Conservation (phyloP, 1,140 invertebrate species). For the Rhagoletis zephyria region DNA sequence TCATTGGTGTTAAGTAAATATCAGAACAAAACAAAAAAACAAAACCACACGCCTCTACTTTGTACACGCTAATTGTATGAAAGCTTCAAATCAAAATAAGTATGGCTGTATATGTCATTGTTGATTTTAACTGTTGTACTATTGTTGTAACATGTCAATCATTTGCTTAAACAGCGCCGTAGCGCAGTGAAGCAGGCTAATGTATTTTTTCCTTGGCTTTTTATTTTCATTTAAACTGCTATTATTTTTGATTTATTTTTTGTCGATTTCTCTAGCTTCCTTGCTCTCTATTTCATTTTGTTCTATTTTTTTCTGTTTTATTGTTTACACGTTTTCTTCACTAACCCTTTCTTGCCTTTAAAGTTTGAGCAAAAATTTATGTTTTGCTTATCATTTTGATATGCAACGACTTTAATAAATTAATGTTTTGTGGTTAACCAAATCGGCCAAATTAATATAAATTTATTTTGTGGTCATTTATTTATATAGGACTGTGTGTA, state of each 20-base stretch:
- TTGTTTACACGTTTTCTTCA: background rate
- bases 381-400: background rate
- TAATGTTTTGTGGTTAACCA: background rate
- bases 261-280: background rate
- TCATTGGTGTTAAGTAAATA: constrained; percentile 83
- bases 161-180: background rate
- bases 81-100: constrained; percentile 17
- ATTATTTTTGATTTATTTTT: background rate
- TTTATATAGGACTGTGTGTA: background rate
- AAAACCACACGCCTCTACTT: background rate
- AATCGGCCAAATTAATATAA: constrained; percentile 17
- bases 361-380: background rate
- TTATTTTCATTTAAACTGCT: background rate
- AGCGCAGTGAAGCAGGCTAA: background rate
- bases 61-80: background rate
- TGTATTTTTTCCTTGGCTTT: background rate
- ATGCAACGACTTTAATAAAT: constrained; percentile 4
- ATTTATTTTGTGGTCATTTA: background rate
- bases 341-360: background rate
- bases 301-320: background rate
- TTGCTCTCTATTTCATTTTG: background rate
- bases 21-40: constrained; percentile 29
- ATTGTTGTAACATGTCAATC: constrained; percentile 5
- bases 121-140: constrained; percentile 18
- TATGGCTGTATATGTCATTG: background rate